Evolutionary conservation across 2,797 vertebrate genomes (phyloP).

Genomic region (Choloepus didactylus): DNA sequence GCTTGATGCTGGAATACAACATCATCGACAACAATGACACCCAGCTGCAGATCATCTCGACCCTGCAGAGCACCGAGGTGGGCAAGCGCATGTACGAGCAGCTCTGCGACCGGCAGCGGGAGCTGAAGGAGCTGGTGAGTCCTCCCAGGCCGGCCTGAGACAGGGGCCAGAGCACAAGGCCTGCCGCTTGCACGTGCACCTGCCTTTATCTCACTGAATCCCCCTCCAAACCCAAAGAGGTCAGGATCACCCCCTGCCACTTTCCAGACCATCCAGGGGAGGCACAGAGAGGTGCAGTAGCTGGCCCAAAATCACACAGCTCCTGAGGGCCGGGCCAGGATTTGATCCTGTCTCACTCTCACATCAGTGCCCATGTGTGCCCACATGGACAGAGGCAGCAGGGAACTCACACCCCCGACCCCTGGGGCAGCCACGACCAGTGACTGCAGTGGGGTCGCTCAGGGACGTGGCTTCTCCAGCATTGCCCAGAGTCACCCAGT

Average conservation of each 20-base stretch:
- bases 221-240: not conserved
- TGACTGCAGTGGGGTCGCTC: not conserved
- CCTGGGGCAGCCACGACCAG: not conserved
- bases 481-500: not conserved
- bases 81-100: constrained; percentile 99
- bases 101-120: constrained; percentile 98
- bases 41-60: constrained; percentile 99
- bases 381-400: not conserved
- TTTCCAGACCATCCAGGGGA: not conserved
- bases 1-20: constrained; percentile 99
- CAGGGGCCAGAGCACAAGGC: not conserved
- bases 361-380: not conserved
- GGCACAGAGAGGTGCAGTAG: not conserved
- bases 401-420: not conserved
- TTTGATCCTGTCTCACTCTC: not conserved
- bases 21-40: constrained; percentile 99
- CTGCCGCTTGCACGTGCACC: fast-evolving
- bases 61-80: constrained; percentile 97
- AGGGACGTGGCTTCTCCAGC: fast-evolving
- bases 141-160: not conserved
- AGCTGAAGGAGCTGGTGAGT: constrained; percentile 98
- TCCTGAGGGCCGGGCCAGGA: fast-evolving
- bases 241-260: fast-evolving
- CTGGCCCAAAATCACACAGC: not conserved
- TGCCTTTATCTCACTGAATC: not conserved